Base-by-base conservation (phyloP, 2,797 vertebrate genomes). In the Merluccius polli region DNA sequence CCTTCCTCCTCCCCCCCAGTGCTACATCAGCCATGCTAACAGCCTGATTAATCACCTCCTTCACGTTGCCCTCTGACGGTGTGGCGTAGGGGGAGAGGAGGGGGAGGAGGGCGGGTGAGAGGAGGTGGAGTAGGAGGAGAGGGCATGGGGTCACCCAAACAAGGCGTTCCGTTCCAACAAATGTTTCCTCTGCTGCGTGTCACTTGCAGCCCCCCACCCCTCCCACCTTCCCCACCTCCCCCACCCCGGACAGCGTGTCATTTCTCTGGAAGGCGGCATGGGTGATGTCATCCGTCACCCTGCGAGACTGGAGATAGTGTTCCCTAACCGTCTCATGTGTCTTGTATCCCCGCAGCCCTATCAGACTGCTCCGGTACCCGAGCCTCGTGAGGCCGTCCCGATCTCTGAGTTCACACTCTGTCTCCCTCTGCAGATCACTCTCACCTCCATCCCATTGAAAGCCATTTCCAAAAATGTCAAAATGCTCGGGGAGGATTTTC, bases 1-100 rank as follows among this genome's bases (percentile, higher is more conserved):
- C 44, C 74, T 72, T 70, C 77, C 31, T 72, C 85, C 79, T 71
- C 36, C 77, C 80, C 65, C 75, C 82, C 77, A 79, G 35, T 84
- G 86, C 83, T 86, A 85, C 87, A 84, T 91, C 87, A 88, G 80
- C 89, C 89, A 90, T 87, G 83, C 85, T 88, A 92, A 92, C 89
- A 84, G 79, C 83, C 83, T 90, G 90, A 92, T 92, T 93, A 91
- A 91, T 93, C 86, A 77, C 81, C 81, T 38, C 70, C 86, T 78
- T 79, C 86, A 86, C 84, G 86, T 88, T 59, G 52, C 52, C 59
- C 59, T 65, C 59, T 65, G 52, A 59, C n/a, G n/a, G 52, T 59
- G 52, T 59, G 52, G 52, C 9, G 52, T 7, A 59, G 21, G n/a
- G n/a, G 44, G 44, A 41, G 38, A 21, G 18, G 44, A 7, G 52